phyloP scores from a whole-genome alignment of 2,797 vertebrate genomes.

The Xenops minutus region DNA sequence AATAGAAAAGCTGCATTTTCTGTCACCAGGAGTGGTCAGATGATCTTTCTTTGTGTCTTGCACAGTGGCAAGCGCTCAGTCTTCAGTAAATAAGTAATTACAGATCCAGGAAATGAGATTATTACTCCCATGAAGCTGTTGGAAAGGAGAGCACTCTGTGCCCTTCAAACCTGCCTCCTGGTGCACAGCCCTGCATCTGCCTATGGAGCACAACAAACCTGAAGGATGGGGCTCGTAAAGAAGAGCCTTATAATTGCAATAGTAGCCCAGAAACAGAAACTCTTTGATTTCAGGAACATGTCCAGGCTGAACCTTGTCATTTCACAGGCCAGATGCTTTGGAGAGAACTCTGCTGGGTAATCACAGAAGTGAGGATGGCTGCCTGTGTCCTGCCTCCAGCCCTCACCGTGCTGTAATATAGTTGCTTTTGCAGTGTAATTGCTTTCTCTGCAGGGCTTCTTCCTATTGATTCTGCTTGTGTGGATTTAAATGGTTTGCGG shows the following conservation, averaged over 20 bases:
- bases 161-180: not conserved
- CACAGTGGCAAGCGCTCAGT: not conserved
- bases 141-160: not conserved
- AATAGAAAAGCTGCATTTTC: conserved; percentile 8
- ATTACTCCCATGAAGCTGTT: not conserved
- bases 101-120: not conserved
- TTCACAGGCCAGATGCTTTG: conserved; percentile 8
- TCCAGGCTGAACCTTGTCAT: not conserved
- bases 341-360: conserved; percentile 31
- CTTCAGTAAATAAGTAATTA: conserved; percentile 7
- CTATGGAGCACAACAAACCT: not conserved
- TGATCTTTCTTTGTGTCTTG: not conserved
- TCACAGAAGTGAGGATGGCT: conserved; percentile 49
- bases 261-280: not conserved
- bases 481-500: conserved; percentile 54
- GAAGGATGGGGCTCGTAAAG: not conserved
- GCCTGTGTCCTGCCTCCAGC: conserved; percentile 40
- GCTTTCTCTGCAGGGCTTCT: conserved; percentile 66
- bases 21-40: not conserved
- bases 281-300: conserved; percentile 9
- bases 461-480: conserved; percentile 64
- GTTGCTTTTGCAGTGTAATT: conserved; percentile 63
- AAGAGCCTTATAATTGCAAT: not conserved
- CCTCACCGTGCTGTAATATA: conserved; percentile 15
- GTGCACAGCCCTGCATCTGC: not conserved